phyloP scores from a whole-genome alignment of 2,888 invertebrate genomes.

The Cristatella mucedo region DNA sequence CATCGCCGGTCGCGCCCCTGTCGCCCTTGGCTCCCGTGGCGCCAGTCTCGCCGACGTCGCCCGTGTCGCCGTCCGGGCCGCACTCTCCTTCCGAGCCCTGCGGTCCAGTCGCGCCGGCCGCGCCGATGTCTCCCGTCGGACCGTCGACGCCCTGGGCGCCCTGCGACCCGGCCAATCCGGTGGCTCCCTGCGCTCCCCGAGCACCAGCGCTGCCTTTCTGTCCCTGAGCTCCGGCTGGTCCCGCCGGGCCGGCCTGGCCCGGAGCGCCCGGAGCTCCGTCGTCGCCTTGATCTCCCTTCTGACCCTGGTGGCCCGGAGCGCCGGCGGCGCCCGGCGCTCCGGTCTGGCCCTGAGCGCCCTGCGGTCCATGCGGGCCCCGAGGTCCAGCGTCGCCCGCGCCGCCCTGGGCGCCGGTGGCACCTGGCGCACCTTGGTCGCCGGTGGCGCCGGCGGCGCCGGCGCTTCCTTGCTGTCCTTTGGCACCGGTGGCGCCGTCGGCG shows the following conservation, averaged over 20 bases:
- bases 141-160: slow-evolving; percentile 2
- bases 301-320: not conserved
- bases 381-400: not conserved
- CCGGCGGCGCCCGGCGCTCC: not conserved
- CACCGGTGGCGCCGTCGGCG: too few species aligned
- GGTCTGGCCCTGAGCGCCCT: not conserved
- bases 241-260: not conserved
- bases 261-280: slow-evolving; percentile 3
- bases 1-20: slow-evolving; percentile 3
- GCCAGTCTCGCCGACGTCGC: slow-evolving; percentile 3
- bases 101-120: slow-evolving; percentile 4
- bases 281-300: not conserved
- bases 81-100: not conserved
- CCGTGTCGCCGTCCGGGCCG: too few species aligned
- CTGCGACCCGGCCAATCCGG: not conserved
- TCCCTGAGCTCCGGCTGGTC: slow-evolving; percentile 1
- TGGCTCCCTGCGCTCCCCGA: not conserved
- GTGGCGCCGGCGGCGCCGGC: slow-evolving; percentile 8
- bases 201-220: too few species aligned
- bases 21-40: slow-evolving; percentile 5
- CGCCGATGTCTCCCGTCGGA: slow-evolving; percentile 4
- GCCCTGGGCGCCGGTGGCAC: slow-evolving; percentile 5
- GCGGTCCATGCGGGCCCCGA: slow-evolving; percentile 1
- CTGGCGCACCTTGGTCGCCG: slow-evolving; percentile 3
- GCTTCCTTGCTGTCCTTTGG: slow-evolving; percentile 3